Evolutionary conservation across 2,113 vertebrate species (phyloP).

Genomic region (Puma concolor): DNA sequence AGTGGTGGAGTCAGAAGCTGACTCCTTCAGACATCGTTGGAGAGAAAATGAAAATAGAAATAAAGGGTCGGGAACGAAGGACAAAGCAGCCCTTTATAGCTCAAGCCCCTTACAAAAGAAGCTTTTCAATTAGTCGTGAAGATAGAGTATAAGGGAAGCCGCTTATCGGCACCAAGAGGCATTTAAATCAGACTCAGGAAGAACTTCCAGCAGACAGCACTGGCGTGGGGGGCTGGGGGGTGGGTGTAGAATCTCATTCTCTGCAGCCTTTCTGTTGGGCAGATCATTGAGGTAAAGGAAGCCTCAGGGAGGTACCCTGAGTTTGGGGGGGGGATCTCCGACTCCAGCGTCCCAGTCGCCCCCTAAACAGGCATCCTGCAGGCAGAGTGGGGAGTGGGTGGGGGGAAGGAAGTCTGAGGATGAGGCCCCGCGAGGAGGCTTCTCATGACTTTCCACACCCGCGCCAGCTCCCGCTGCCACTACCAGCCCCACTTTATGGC

Average conservation of each 20-base stretch:
- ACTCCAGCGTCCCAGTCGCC: neutral
- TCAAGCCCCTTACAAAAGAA: neutral
- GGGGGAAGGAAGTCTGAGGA: neutral
- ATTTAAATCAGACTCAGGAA: conserved; percentile 61
- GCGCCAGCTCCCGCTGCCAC: neutral
- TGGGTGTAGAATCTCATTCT: neutral
- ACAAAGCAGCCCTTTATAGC: conserved; percentile 50
- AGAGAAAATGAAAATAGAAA: conserved; percentile 26
- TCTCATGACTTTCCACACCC: conserved; percentile 40
- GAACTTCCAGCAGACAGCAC: neutral
- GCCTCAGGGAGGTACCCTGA: neutral
- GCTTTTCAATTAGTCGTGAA: conserved; percentile 63
- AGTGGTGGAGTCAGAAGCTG: neutral
- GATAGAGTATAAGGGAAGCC: neutral
- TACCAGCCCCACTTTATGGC: conserved; percentile 52
- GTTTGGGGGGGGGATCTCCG: neutral
- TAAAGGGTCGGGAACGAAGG: neutral
- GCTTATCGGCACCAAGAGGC: conserved; percentile 1
- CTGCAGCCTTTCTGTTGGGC: neutral
- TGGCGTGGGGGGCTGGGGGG: neutral
- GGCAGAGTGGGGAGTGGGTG: neutral
- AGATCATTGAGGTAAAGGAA: neutral
- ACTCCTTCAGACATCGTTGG: neutral
- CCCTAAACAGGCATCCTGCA: neutral
- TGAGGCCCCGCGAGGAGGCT: neutral